A percentile compares a stretch with the other conserved stretches of the same genome.
These are phyloP conservation scores for Rattus rattus DNA, from an alignment of 2,113 vertebrate genomes.

Conservation along the genomic window DNA sequence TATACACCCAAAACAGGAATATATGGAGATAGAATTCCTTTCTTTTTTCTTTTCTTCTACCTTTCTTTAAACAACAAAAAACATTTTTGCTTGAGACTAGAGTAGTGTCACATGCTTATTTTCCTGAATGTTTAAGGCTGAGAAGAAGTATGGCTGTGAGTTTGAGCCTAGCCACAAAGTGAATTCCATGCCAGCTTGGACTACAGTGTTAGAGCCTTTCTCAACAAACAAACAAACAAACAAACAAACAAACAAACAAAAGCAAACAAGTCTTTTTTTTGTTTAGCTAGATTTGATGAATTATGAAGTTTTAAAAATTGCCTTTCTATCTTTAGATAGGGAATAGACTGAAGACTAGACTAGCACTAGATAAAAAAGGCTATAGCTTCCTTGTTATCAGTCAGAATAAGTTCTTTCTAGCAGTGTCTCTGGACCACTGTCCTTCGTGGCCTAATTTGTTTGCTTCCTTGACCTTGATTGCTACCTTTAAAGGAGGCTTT, in stretches of 20 bases:
- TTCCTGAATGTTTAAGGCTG: too few relatives aligned
- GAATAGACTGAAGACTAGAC: neutral
- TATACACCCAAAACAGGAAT: neutral
- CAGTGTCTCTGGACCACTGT: neutral
- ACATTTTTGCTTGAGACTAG: neutral
- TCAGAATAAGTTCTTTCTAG: constrained; percentile 58
- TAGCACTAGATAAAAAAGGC: neutral
- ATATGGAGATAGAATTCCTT: neutral
- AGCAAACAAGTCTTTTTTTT: neutral
- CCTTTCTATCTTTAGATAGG: neutral
- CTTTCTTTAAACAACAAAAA: neutral
- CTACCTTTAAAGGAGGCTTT: constrained; percentile 50
- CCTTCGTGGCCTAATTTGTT: constrained; percentile 62
- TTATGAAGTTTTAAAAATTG: neutral
- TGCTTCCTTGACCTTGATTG: constrained; percentile 66
- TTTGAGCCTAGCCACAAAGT: neutral
- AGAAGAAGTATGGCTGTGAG: neutral
- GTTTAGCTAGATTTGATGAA: neutral
- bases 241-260: neutral
- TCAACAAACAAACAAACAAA: neutral
- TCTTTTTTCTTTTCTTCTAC: neutral
- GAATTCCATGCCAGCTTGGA: neutral
- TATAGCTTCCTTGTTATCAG: neutral
- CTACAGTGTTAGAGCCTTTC: neutral
- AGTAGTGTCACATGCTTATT: too few relatives aligned